Conservation (phyloP, 2,113 vertebrate species). For the Vombatus ursinus region DNA sequence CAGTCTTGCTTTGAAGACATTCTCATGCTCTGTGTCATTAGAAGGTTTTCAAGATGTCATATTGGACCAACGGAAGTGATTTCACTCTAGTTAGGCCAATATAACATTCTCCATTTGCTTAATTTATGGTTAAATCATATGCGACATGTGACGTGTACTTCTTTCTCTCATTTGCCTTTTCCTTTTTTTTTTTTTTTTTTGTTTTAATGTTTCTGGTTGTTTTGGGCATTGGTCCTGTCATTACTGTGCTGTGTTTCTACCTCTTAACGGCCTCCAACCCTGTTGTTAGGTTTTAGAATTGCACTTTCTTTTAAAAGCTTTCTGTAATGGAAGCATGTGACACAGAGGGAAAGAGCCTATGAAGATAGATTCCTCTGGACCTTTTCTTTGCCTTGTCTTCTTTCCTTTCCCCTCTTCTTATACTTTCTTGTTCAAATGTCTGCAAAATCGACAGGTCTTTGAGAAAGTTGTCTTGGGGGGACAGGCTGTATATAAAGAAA, state of each 20-base stretch:
- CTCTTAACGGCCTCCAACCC: slow-evolving; percentile 61
- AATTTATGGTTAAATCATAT: slow-evolving; percentile 79
- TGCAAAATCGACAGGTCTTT: slow-evolving; percentile 20
- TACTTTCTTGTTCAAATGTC: slow-evolving; percentile 14
- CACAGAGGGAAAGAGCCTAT: slow-evolving; percentile 40
- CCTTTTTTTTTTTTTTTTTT: slow-evolving; percentile 62
- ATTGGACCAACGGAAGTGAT: slow-evolving; percentile 87
- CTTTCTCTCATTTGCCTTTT: slow-evolving; percentile 74
- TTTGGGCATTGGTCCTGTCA: slow-evolving; percentile 74
- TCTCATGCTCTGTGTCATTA: slow-evolving; percentile 76
- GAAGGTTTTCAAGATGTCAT: slow-evolving; percentile 78
- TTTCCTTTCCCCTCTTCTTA: background rate
- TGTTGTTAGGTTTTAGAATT: slow-evolving; percentile 76
- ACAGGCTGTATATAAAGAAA: too few relatives aligned
- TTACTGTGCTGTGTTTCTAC: slow-evolving; percentile 75
- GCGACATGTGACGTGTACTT: slow-evolving; percentile 79
- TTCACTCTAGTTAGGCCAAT: slow-evolving; percentile 71
- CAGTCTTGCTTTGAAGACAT: background rate
- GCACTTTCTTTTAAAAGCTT: slow-evolving; percentile 74
- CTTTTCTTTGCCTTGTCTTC: slow-evolving; percentile 5
- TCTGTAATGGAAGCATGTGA: slow-evolving; percentile 60
- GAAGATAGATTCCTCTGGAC: slow-evolving; percentile 69
- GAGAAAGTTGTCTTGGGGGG: slow-evolving; percentile 14
- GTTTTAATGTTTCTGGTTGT: slow-evolving; percentile 71
- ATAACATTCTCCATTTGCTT: slow-evolving; percentile 75